phyloP scores from a whole-genome alignment of 2,113 vertebrate genomes.

The Colinus virginianus region DNA sequence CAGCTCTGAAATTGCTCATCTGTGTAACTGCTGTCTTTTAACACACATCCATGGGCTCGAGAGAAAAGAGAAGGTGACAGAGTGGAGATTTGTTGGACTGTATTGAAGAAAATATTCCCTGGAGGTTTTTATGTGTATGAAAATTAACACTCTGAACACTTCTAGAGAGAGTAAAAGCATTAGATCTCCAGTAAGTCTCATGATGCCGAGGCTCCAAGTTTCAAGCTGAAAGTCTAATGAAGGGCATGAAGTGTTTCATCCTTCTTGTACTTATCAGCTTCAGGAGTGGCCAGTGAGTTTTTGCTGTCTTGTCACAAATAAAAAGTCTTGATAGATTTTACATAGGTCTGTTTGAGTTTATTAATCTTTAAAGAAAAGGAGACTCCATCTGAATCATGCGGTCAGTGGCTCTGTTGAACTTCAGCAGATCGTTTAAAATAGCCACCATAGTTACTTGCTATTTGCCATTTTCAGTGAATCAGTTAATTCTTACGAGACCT shows the following conservation, averaged over 20 bases:
- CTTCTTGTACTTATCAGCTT: background rate
- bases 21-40: background rate
- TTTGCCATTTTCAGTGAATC: background rate
- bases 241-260: background rate
- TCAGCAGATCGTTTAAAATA: background rate
- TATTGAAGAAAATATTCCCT: background rate
- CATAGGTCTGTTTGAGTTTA: background rate
- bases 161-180: background rate
- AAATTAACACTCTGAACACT: background rate
- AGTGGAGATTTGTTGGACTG: background rate
- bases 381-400: background rate
- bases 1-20: background rate
- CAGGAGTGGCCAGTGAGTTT: background rate
- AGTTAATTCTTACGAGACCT: background rate
- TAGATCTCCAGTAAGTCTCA: background rate
- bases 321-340: background rate
- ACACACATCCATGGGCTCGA: fast-evolving
- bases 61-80: background rate
- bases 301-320: background rate
- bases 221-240: fast-evolving
- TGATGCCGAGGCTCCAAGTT: background rate
- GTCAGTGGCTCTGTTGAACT: background rate
- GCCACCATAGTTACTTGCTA: background rate
- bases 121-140: background rate
- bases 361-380: background rate